Percentiles rank a stretch among this genome's conserved stretches.
phyloP scores from a whole-genome alignment of 2,113 vertebrate genomes.

The Pandion haliaetus region DNA sequence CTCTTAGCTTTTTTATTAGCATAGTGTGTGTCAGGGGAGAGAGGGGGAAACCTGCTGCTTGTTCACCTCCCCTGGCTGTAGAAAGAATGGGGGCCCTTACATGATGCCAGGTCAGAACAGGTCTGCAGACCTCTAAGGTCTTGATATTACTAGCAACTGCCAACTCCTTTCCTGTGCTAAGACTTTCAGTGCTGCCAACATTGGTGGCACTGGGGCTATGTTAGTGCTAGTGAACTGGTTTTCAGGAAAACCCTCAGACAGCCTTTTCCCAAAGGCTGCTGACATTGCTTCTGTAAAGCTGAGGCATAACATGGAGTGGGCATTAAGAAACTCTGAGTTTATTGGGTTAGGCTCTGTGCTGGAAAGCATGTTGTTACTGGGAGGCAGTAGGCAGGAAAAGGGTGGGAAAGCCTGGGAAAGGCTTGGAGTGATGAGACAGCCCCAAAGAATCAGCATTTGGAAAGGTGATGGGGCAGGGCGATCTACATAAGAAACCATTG shows the following conservation, averaged over 20 bases:
- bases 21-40: neutral
- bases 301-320: neutral
- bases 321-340: neutral
- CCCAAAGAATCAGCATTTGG: neutral
- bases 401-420: neutral
- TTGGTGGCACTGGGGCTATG: neutral
- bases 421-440: neutral
- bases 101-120: neutral
- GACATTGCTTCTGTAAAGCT: neutral
- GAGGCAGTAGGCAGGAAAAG: neutral
- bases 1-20: neutral
- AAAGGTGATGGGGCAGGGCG: neutral
- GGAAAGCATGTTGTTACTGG: neutral
- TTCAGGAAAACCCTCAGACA: neutral
- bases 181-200: neutral
- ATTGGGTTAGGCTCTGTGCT: neutral
- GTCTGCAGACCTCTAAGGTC: neutral
- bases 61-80: neutral
- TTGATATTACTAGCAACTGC: neutral
- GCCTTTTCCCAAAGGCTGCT: neutral
- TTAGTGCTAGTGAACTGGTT: neutral
- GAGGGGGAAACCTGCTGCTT: neutral
- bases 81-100: neutral
- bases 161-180: neutral
- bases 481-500: neutral